A percentile compares a stretch with the other conserved stretches of the same genome.
Evolutionary conservation across 2,113 vertebrate genomes (phyloP).

Genomic region (Mustela nigripes): DNA sequence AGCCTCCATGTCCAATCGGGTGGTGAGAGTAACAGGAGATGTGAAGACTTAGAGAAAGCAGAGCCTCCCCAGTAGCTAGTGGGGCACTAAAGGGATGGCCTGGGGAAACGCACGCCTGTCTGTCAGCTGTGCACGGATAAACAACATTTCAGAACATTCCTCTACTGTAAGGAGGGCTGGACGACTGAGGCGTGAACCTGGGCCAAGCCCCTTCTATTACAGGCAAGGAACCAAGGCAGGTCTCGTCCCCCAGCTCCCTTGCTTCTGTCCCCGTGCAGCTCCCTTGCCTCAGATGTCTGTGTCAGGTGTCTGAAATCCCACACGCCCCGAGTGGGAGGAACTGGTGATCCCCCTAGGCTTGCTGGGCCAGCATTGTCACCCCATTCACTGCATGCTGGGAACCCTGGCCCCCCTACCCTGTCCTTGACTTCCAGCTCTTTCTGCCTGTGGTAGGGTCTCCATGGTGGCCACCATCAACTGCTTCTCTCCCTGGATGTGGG

Average conservation of each 20-base stretch:
- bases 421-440: too few species aligned
- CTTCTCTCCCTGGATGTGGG: neutral
- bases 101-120: neutral
- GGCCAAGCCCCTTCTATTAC: neutral
- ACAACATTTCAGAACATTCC: neutral
- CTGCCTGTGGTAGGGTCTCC: neutral
- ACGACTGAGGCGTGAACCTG: neutral
- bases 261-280: neutral
- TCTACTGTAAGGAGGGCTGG: neutral
- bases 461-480: neutral
- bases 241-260: neutral
- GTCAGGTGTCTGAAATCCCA: too few species aligned
- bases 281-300: neutral
- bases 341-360: neutral
- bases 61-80: neutral
- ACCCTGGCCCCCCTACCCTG: neutral
- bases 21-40: neutral
- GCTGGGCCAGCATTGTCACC: neutral
- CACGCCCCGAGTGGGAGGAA: neutral
- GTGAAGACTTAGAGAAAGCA: neutral
- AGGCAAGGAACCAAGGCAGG: neutral
- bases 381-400: neutral
- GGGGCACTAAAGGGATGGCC: neutral
- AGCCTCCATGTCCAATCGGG: neutral
- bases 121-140: neutral